Percentiles rank a stretch among this genome's conserved stretches.
Conservation (phyloP, 2,113 vertebrate genomes). For the Carassius gibelio region DNA sequence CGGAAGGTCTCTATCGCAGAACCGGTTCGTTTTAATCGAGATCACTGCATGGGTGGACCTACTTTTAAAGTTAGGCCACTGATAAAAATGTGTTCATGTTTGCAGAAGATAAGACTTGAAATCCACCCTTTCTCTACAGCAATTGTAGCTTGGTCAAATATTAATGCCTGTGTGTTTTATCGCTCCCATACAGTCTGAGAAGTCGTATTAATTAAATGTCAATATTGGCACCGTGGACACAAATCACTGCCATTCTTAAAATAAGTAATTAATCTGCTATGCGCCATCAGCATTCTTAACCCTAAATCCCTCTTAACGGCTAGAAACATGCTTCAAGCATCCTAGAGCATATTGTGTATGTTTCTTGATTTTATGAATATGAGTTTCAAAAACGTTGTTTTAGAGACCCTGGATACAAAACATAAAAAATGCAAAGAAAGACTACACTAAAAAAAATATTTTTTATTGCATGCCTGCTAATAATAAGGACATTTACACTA, state of each 20-base stretch:
- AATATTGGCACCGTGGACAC: neutral
- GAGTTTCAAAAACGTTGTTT: neutral
- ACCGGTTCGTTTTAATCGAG: neutral
- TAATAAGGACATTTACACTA: too few relatives aligned
- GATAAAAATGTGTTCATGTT: constrained; percentile 20
- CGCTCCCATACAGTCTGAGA: neutral
- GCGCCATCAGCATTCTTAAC: neutral
- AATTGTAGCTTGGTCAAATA: neutral
- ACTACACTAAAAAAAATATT: too few relatives aligned
- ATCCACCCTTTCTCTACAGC: neutral
- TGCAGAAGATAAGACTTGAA: constrained; percentile 3
- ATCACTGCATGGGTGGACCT: constrained; percentile 16
- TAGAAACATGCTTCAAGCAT: neutral
- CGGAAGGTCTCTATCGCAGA: neutral
- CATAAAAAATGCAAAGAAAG: too few relatives aligned
- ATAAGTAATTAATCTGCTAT: neutral
- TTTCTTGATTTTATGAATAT: neutral
- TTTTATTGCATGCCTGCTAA: too few relatives aligned
- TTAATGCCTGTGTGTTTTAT: constrained; percentile 3
- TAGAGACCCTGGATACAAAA: too few relatives aligned
- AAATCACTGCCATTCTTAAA: constrained; percentile 17
- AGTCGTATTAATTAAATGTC: constrained; percentile 2
- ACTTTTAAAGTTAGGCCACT: neutral
- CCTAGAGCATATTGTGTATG: neutral
- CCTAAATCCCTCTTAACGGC: too few relatives aligned